Evolutionary conservation across 2,888 invertebrate genomes (phyloP).

Genomic region (Trachelus iudaicus): DNA sequence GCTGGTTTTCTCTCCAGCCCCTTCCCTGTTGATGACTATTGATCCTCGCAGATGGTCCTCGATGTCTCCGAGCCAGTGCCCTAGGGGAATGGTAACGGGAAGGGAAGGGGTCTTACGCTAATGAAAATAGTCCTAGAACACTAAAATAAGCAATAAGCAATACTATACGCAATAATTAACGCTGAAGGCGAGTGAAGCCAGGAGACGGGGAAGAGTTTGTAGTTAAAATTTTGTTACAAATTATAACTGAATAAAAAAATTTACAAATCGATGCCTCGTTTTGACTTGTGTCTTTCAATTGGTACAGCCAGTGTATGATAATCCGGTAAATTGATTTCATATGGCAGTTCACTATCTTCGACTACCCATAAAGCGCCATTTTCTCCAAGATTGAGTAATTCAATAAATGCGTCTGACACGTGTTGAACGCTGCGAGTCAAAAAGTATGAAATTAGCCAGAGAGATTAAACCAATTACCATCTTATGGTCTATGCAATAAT

Average conservation of each 20-base stretch:
- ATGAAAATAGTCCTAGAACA: too few relatives aligned
- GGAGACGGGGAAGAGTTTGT: too few relatives aligned
- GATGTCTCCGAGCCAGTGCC: too few relatives aligned
- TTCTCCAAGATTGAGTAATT: conserved; percentile 42
- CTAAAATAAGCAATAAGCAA: too few relatives aligned
- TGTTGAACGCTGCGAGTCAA: neutral
- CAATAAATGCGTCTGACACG: conserved; percentile 18
- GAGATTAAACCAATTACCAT: neutral
- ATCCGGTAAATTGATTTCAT: conserved; percentile 34
- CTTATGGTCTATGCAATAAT: neutral
- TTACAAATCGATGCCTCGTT: neutral
- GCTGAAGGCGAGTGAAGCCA: too few relatives aligned
- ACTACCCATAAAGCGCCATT: conserved; percentile 47
- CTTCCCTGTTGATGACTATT: too few relatives aligned
- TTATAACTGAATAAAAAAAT: neutral
- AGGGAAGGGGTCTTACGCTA: too few relatives aligned
- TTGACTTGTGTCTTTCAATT: neutral
- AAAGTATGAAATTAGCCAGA: neutral
- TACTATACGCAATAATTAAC: too few relatives aligned
- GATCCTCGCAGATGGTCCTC: too few relatives aligned
- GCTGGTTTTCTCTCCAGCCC: too few relatives aligned
- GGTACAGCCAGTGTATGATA: conserved; percentile 14
- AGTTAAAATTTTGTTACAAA: too few relatives aligned
- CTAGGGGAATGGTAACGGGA: too few relatives aligned
- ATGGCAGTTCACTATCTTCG: conserved; percentile 44